A percentile compares a stretch with the other conserved stretches of the same genome.
Evolutionary conservation across 2,888 invertebrate genomes (phyloP).

Genomic region (Chrysotoxum bicinctum): DNA sequence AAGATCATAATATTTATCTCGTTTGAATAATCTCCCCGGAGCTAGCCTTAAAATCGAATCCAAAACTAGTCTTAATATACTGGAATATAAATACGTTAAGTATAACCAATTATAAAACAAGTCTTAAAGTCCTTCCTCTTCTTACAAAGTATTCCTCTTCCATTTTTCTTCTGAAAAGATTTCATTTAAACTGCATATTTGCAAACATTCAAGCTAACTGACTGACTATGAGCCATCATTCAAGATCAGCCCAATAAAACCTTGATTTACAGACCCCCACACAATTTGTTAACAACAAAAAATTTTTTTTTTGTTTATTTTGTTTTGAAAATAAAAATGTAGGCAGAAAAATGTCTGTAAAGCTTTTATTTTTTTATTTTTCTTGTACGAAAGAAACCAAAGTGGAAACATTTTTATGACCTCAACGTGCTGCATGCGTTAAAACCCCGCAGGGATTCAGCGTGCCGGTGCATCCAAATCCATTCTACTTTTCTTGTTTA

Average conservation of each 20-base stretch:
- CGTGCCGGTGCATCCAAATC: conserved; percentile 35
- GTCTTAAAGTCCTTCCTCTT: background rate
- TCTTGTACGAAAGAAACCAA: background rate
- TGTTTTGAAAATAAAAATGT: conserved; percentile 15
- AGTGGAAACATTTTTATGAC: conserved; percentile 63
- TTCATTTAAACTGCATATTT: conserved; percentile 12
- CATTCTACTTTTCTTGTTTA: conserved; percentile 13
- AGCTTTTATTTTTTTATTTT: background rate
- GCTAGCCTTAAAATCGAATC: background rate
- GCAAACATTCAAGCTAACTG: conserved; percentile 12
- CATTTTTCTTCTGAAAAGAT: background rate
- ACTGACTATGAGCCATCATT: conserved; percentile 43
- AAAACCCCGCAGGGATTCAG: conserved; percentile 57
- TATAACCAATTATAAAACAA: background rate
- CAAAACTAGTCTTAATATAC: background rate
- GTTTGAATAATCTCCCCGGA: background rate
- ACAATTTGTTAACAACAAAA: conserved; percentile 66
- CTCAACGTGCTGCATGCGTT: conserved; percentile 60
- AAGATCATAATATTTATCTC: background rate
- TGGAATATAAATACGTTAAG: no score
- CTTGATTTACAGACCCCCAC: conserved; percentile 65
- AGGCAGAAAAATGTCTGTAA: conserved; percentile 3
- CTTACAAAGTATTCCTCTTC: background rate
- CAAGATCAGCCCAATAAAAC: conserved; percentile 64
- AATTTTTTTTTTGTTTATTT: background rate